phyloP scores from a whole-genome alignment of 2,797 vertebrate genomes.

The Thaleichthys pacificus region DNA sequence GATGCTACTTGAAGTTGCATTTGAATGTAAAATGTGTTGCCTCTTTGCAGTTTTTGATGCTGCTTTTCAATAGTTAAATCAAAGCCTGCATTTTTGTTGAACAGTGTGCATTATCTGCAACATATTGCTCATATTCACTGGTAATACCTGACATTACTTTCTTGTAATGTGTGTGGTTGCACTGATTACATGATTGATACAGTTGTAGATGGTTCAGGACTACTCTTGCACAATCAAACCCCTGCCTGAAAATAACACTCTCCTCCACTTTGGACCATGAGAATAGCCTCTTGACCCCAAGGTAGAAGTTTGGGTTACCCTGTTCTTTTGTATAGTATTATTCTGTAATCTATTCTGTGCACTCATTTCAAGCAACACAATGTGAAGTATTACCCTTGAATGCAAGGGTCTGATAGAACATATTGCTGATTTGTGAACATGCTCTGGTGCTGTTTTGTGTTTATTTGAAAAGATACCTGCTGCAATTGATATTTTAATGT shows the following conservation, averaged over 20 bases:
- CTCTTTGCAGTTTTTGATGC: constrained; percentile 60
- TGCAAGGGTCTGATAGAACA: background rate
- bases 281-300: background rate
- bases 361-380: background rate
- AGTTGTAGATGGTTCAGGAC: too few relatives aligned
- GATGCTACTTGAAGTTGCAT: constrained; percentile 55
- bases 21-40: constrained; percentile 66
- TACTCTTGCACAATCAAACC: too few relatives aligned
- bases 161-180: constrained; percentile 35
- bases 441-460: constrained; percentile 27
- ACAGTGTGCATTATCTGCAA: constrained; percentile 20
- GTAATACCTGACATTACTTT: constrained; percentile 61
- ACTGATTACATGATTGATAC: too few relatives aligned
- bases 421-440: constrained; percentile 53
- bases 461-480: constrained; percentile 42
- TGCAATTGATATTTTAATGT: constrained; percentile 6
- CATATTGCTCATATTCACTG: constrained; percentile 28
- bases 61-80: constrained; percentile 60
- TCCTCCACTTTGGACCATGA: background rate
- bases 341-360: background rate
- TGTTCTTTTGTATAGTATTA: background rate
- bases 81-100: constrained; percentile 62
- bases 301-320: background rate
- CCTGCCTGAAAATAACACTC: too few relatives aligned
- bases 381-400: constrained; percentile 1